Conservation (phyloP, 2,113 vertebrate genomes). For the Cacatua alba region DNA sequence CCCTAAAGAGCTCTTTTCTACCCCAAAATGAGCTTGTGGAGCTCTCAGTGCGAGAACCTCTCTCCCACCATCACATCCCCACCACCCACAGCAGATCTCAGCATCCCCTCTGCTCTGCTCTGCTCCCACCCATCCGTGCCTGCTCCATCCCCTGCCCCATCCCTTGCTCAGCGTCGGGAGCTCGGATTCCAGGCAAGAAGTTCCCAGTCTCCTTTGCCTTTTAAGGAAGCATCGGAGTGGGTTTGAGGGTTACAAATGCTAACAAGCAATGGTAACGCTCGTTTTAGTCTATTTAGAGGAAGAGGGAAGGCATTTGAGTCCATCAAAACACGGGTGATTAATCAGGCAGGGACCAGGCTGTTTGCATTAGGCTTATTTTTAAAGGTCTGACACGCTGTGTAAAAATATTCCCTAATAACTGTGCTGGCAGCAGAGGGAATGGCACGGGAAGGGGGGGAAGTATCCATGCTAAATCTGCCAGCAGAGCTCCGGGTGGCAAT, state of each 20-base stretch:
- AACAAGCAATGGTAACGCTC: slow-evolving; percentile 47
- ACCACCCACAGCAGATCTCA: background rate
- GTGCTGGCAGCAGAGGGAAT: background rate
- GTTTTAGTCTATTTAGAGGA: slow-evolving; percentile 77
- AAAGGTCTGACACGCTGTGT: slow-evolving; percentile 58
- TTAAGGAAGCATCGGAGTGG: slow-evolving; percentile 77
- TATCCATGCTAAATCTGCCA: background rate
- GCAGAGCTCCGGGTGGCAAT: background rate
- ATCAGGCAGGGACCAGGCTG: slow-evolving; percentile 59
- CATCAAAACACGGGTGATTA: slow-evolving; percentile 69
- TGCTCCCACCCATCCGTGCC: background rate
- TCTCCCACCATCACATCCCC: background rate
- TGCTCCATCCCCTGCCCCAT: background rate
- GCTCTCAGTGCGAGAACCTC: background rate
- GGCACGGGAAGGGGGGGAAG: background rate
- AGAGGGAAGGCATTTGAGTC: slow-evolving; percentile 66
- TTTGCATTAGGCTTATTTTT: slow-evolving; percentile 73
- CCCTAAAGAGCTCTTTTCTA: background rate
- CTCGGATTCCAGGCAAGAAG: slow-evolving; percentile 63
- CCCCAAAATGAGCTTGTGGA: background rate
- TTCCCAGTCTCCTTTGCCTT: slow-evolving; percentile 76
- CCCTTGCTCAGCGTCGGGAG: background rate
- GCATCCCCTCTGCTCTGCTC: background rate
- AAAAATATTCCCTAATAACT: slow-evolving; percentile 44
- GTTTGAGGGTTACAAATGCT: slow-evolving; percentile 39